Evolutionary conservation across 2,888 invertebrate species (phyloP).

Genomic region (Folsomia candida): DNA sequence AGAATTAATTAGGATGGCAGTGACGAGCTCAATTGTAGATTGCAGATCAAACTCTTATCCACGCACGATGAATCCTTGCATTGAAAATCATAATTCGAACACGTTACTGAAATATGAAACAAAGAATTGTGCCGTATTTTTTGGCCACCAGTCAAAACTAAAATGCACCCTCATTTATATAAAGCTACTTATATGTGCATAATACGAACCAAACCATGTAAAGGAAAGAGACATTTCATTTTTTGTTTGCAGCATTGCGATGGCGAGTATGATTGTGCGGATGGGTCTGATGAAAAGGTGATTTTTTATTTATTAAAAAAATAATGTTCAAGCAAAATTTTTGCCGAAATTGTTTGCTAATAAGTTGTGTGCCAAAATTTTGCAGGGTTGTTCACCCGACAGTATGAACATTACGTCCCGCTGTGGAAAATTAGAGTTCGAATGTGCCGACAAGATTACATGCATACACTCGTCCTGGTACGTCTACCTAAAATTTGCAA

Average conservation of each 20-base stretch:
- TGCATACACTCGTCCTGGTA: conserved; percentile 75
- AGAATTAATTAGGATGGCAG: too few relatives aligned
- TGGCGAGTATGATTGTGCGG: conserved; percentile 79
- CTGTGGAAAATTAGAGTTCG: conserved; percentile 71
- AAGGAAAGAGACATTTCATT: too few relatives aligned
- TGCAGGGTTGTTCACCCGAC: conserved; percentile 64
- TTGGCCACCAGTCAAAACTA: too few relatives aligned
- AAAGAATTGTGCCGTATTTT: not conserved
- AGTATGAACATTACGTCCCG: conserved; percentile 57
- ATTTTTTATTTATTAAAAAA: conserved; percentile 52
- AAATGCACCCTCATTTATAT: too few relatives aligned
- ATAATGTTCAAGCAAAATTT: conserved; percentile 2
- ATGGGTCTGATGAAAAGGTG: conserved; percentile 78
- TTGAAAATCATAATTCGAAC: too few relatives aligned
- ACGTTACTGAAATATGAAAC: not conserved
- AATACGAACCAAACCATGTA: too few relatives aligned
- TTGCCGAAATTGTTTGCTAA: not conserved
- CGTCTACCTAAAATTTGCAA: conserved; percentile 25
- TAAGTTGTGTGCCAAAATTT: conserved; percentile 15
- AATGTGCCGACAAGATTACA: conserved; percentile 74
- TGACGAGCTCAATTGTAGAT: too few relatives aligned
- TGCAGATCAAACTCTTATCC: too few relatives aligned
- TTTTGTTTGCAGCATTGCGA: conserved; percentile 66
- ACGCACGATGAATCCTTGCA: too few relatives aligned
- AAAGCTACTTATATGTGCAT: too few relatives aligned